A percentile compares a stretch with the other conserved stretches of the same genome.
Conservation (phyloP, 2,113 vertebrate genomes). For the Rhadina sibilatrix region DNA sequence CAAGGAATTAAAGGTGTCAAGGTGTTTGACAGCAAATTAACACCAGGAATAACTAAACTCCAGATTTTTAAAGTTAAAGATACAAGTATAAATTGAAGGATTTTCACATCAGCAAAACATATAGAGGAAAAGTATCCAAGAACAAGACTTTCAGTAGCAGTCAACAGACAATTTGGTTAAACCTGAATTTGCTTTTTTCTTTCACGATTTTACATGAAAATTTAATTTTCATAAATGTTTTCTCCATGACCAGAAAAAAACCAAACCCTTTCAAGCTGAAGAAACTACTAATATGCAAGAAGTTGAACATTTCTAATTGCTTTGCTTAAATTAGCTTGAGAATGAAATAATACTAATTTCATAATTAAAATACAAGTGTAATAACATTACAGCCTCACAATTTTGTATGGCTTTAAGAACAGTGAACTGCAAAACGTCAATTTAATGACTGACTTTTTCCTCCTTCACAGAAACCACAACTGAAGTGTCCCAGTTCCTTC, state of each 20-base stretch:
- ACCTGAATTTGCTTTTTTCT: not conserved
- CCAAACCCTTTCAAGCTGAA: rapidly evolving
- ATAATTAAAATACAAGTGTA: not conserved
- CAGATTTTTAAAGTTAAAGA: not conserved
- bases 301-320: not conserved
- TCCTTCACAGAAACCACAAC: not conserved
- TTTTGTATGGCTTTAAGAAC: not conserved
- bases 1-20: not conserved
- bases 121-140: not conserved
- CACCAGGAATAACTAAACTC: not conserved
- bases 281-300: not conserved
- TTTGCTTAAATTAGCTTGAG: not conserved
- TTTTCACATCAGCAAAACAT: not conserved
- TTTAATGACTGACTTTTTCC: not conserved
- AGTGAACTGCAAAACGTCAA: not conserved
- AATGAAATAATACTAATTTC: not conserved
- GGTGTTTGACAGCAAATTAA: not conserved
- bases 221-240: not conserved
- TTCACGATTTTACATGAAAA: not conserved
- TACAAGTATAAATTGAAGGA: not conserved
- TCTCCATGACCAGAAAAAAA: not conserved
- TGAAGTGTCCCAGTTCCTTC: not conserved
- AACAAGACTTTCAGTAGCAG: not conserved
- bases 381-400: not conserved
- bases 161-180: not conserved